Evolutionary conservation across 2,888 invertebrate genomes (phyloP).

Genomic region (Calameuta filiformis): DNA sequence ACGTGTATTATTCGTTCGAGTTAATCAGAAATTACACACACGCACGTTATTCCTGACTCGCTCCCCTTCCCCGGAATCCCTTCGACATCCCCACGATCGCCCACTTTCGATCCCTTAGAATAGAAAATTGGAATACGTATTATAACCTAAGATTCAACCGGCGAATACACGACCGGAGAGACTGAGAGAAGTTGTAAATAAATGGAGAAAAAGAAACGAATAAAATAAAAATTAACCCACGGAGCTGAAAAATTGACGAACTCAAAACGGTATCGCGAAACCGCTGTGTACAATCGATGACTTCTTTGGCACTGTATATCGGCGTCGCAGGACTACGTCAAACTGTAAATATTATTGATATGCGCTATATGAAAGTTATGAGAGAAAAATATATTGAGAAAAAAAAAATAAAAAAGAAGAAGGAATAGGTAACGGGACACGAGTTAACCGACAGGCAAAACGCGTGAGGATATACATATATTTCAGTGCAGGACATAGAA

Average conservation of each 20-base stretch:
- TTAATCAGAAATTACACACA: not conserved
- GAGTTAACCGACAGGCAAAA: not conserved
- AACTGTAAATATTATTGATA: constrained; percentile 52
- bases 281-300: not conserved
- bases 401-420: not conserved
- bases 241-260: not conserved
- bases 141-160: not conserved
- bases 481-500: constrained; percentile 36
- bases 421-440: not conserved
- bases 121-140: not conserved
- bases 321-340: not conserved
- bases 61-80: not conserved
- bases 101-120: not conserved
- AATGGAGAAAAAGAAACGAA: too few species aligned
- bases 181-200: not conserved
- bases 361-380: constrained; percentile 29
- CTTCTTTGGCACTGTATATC: not conserved
- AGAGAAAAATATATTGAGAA: constrained; percentile 26
- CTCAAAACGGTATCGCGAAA: not conserved
- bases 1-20: not conserved
- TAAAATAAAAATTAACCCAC: not conserved
- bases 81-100: not conserved
- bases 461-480: constrained; percentile 19
- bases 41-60: not conserved
- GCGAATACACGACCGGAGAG: not conserved